Base-by-base conservation (phyloP, 2,888 invertebrate genomes). In the Patella pellucida region DNA sequence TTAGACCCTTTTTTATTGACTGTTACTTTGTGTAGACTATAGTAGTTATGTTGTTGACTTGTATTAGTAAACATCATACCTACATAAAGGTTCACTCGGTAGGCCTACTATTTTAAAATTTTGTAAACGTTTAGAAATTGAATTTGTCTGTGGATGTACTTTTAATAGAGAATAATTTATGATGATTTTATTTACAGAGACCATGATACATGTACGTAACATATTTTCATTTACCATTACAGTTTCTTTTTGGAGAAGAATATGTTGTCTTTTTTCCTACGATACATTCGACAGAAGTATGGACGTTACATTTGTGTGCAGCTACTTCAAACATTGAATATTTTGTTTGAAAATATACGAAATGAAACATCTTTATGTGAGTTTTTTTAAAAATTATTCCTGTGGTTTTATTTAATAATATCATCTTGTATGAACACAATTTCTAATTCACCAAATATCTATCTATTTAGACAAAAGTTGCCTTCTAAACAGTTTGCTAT, bases 231-330 rank as follows among this genome's bases (percentile, higher is more conserved):
- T 81, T 85, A 79, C 78, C 69, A 82, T 93, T 94, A 80, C 92
- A 99, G 99, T 90, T 99, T 99, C 92, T 99, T 99, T 91, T 92
- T 99, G 90, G 99, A 99, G 92, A 98, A 99, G 91, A 99, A 99
- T 89, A 99, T 99, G 99, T 93, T 99, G 54, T 96, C 97, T 9
- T 99, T 98, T 92, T 99, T 99, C 91, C 92, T 99, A 85, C 95
- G 95, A 84, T 99, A 99, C 83, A 97, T 99, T 96, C 94, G 97
- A 87, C 99, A 99, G 91, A 96, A 97, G 90, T 97, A 96, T 92
- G 98, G 98, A 11, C 96, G 97, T 81, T 98, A 95, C 92, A 98
- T 99, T 27, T 99, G 99, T 92, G 98, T 99, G 74, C 99, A 99
- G 90, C 92, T 99, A 71, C 92, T 99, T 56, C 99, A 99, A 92